These are phyloP conservation scores for Apis dorsata DNA, from an alignment of 1,140 invertebrate genomes.

Conservation along the genomic window DNA sequence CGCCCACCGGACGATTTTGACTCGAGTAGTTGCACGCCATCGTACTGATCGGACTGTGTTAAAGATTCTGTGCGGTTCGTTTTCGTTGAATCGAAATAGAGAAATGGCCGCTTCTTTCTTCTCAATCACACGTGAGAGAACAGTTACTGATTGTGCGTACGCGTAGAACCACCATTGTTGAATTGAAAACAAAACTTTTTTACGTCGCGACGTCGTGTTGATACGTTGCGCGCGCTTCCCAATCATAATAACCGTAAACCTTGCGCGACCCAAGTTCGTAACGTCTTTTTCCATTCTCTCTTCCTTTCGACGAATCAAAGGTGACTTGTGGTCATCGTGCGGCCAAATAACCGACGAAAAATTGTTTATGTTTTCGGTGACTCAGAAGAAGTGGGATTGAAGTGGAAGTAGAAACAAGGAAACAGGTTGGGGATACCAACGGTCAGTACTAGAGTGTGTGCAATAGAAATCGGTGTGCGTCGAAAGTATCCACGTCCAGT, in stretches of 20 bases:
- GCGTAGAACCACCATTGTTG: neutral
- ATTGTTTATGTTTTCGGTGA: conserved; percentile 36
- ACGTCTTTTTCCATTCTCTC: neutral
- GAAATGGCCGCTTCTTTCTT: neutral
- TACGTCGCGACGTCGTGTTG: neutral
- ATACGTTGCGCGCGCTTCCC: conserved; percentile 7
- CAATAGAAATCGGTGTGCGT: conserved; percentile 13
- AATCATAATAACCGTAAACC: neutral
- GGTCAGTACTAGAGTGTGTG: conserved; percentile 32
- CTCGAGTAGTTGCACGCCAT: neutral
- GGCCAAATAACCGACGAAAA: neutral
- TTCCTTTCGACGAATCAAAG: neutral
- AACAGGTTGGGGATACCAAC: neutral
- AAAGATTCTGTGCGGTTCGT: neutral
- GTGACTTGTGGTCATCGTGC: neutral
- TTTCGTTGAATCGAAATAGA: neutral
- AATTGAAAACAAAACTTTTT: neutral
- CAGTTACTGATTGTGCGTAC: neutral
- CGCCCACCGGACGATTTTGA: neutral
- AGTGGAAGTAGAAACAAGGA: neutral
- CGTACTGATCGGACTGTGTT: neutral
- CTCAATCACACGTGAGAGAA: neutral
- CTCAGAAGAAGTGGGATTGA: neutral
- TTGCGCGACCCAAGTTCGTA: conserved; percentile 21
- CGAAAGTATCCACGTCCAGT: neutral